Evolutionary conservation across 2,888 invertebrate genomes (phyloP).

Genomic region (Hydroisotoma schaefferi): DNA sequence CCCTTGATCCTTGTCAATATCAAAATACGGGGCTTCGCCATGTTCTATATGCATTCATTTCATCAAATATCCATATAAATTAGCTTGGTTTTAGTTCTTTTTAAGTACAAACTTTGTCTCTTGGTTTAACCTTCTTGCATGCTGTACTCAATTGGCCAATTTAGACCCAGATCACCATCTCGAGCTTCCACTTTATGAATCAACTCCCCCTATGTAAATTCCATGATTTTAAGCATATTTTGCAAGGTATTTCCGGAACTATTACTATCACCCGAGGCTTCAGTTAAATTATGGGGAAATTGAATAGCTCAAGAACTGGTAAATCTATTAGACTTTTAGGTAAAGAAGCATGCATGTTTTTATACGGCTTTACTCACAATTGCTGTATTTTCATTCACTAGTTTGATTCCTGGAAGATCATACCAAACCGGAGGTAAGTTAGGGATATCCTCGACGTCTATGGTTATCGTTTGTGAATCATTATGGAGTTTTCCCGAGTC

Average conservation of each 20-base stretch:
- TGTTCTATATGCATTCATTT: background rate
- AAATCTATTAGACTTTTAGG: background rate
- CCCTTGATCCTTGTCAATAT: constrained; percentile 12
- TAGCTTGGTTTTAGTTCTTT: background rate
- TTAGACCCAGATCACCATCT: constrained; percentile 21
- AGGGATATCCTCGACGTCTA: constrained; percentile 19
- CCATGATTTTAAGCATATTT: too few relatives aligned
- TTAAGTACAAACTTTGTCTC: background rate
- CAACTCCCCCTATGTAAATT: too few relatives aligned
- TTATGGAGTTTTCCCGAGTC: constrained; percentile 2
- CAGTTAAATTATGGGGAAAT: background rate
- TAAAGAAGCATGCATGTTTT: too few relatives aligned
- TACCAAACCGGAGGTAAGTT: constrained; percentile 22
- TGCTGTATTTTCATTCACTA: background rate
- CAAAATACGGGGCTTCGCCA: constrained; percentile 7
- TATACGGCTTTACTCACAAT: too few relatives aligned
- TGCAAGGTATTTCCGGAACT: background rate
- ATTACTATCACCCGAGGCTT: background rate
- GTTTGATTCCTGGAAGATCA: constrained; percentile 3
- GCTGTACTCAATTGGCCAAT: constrained; percentile 19
- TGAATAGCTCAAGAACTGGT: background rate
- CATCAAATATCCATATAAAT: background rate
- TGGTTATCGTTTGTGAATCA: constrained; percentile 2
- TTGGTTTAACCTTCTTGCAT: background rate
- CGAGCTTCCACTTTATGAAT: constrained; percentile 10